Percentiles rank a stretch among this genome's conserved stretches.
These are phyloP conservation scores for Chaitophorus viminalis DNA, from an alignment of 2,888 invertebrate species.

Conservation along the genomic window DNA sequence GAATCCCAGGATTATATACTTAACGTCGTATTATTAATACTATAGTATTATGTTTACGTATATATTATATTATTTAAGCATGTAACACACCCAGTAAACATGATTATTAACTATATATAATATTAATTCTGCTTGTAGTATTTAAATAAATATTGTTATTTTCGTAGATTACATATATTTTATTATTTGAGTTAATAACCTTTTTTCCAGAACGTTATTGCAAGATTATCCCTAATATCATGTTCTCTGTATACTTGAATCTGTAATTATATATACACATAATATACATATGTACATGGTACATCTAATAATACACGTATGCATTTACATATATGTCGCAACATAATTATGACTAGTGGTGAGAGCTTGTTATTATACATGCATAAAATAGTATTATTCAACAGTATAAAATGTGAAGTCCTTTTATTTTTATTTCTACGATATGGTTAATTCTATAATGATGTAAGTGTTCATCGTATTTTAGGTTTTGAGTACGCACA, in stretches of 20 bases:
- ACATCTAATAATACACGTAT: too few species aligned
- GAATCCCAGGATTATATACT: not conserved
- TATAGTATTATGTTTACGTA: not conserved
- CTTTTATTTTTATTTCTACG: not conserved
- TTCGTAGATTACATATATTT: too few species aligned
- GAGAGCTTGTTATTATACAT: not conserved
- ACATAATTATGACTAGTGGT: constrained; percentile 1
- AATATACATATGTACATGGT: not conserved
- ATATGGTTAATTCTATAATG: not conserved
- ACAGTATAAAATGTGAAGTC: not conserved
- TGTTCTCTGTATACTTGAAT: not conserved
- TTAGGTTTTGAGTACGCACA: not conserved
- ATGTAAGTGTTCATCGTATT: not conserved
- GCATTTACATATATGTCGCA: not conserved
- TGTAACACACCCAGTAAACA: not conserved
- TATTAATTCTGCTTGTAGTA: not conserved
- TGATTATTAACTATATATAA: not conserved
- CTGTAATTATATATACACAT: not conserved
- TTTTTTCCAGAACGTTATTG: not conserved
- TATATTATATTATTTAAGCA: not conserved
- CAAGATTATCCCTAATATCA: not conserved
- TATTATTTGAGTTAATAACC: too few species aligned
- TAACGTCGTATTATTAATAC: not conserved
- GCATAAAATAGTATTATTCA: constrained; percentile 11
- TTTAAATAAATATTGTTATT: too few species aligned